These are phyloP conservation scores for Idaea dimidiata DNA, from an alignment of 2,888 invertebrate genomes.

Conservation along the genomic window DNA sequence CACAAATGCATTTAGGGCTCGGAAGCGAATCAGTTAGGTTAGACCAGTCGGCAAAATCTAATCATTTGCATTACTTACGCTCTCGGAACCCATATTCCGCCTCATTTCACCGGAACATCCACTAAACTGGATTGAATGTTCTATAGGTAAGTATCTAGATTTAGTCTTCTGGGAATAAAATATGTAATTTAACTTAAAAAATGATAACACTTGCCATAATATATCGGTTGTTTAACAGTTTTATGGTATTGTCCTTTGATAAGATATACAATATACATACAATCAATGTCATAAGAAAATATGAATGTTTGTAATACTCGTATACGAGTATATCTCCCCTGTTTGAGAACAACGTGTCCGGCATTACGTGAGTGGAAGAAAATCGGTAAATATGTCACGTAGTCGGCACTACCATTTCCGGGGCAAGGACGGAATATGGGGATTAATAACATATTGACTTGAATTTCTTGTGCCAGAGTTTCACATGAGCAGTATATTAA, in stretches of 20 bases:
- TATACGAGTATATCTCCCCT: not conserved
- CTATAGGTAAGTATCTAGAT: not conserved
- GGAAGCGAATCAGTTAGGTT: conserved; percentile 44
- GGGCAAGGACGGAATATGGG: conserved; percentile 40
- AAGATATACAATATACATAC: not conserved
- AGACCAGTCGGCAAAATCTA: conserved; percentile 74
- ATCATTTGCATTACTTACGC: conserved; percentile 74
- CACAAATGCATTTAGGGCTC: conserved; percentile 37
- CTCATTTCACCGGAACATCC: conserved; percentile 64
- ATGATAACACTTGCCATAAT: not conserved
- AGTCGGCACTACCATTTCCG: conserved; percentile 37
- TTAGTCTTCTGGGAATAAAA: not conserved
- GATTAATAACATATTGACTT: conserved; percentile 12
- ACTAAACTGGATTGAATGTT: conserved; percentile 18
- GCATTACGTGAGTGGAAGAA: conserved; percentile 38
- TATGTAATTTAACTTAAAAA: not conserved
- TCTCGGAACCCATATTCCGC: conserved; percentile 65
- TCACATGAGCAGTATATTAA: not conserved
- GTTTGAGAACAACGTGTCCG: conserved; percentile 36
- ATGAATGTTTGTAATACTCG: not conserved
- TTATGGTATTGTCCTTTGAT: not conserved
- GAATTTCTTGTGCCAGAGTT: not conserved
- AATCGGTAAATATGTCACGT: conserved; percentile 62
- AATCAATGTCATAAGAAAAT: conserved; percentile 10
- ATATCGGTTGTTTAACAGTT: not conserved